Conservation (phyloP, 2,797 vertebrate genomes). For the Sebastes glaucus region DNA sequence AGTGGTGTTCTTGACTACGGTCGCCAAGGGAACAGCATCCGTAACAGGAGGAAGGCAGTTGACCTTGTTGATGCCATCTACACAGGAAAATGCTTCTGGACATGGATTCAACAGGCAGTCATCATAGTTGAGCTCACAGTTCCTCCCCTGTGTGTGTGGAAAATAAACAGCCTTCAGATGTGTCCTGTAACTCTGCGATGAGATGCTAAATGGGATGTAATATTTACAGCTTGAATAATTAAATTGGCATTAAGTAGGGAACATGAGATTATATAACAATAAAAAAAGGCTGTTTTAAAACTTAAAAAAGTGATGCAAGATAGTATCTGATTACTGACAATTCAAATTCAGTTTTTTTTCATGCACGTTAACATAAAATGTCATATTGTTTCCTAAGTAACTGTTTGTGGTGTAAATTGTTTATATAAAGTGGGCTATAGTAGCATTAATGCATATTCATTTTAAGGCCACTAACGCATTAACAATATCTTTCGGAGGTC, state of each 20-base stretch:
- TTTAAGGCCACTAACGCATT: too few relatives aligned
- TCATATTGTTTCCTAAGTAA: background rate
- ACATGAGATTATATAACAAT: constrained; percentile 18
- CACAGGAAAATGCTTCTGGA: constrained; percentile 84
- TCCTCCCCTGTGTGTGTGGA: constrained; percentile 79
- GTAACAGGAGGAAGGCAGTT: constrained; percentile 80
- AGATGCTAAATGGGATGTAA: constrained; percentile 17
- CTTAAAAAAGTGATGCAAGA: background rate
- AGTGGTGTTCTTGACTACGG: constrained; percentile 66
- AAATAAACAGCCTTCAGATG: constrained; percentile 59
- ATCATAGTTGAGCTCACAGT: constrained; percentile 88
- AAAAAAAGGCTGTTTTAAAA: background rate
- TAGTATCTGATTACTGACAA: background rate
- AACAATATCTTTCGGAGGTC: too few relatives aligned
- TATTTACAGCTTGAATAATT: constrained; percentile 39
- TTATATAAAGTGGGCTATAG: background rate
- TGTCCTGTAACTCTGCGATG: background rate
- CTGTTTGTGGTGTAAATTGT: background rate
- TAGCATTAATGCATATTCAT: too few relatives aligned
- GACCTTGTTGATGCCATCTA: constrained; percentile 87
- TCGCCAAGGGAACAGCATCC: constrained; percentile 67
- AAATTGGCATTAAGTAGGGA: background rate
- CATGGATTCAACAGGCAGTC: constrained; percentile 87
- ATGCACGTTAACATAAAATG: background rate
- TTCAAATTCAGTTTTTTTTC: background rate